Percentiles rank a stretch among this genome's conserved stretches.
Evolutionary conservation across 2,888 invertebrate genomes (phyloP).

Genomic region (Dolichomitus sp.): DNA sequence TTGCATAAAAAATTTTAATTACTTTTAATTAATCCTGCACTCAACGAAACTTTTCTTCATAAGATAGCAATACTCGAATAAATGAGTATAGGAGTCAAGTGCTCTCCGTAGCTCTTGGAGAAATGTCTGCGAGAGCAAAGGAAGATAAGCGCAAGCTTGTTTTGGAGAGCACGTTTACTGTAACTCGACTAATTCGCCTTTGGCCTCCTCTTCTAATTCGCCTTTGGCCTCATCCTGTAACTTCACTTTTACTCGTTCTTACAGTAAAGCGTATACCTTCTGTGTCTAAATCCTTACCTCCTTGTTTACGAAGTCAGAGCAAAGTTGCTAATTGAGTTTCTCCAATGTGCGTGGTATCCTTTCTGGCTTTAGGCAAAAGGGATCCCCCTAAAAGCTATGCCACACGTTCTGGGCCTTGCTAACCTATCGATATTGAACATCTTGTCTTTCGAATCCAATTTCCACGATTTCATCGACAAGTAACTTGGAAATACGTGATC

Average conservation of each 20-base stretch:
- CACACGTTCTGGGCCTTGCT: background rate
- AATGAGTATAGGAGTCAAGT: background rate
- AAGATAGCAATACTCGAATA: background rate
- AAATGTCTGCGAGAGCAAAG: slow-evolving; percentile 6
- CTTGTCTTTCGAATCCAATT: background rate
- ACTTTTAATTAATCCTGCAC: background rate
- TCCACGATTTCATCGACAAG: background rate
- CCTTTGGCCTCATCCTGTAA: background rate
- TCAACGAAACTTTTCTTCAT: slow-evolving; percentile 7
- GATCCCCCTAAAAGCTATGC: background rate
- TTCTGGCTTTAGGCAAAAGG: background rate
- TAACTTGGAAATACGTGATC: background rate
- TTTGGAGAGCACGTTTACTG: slow-evolving; percentile 8
- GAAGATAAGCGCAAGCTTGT: slow-evolving; percentile 1
- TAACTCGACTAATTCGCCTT: slow-evolving; percentile 32
- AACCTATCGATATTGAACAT: background rate
- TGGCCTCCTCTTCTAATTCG: background rate
- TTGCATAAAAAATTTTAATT: background rate
- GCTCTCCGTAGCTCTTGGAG: background rate
- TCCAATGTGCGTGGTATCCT: background rate
- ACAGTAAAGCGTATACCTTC: background rate
- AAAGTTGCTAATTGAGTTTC: slow-evolving; percentile 29
- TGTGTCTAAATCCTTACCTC: background rate
- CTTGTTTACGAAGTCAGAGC: slow-evolving; percentile 24
- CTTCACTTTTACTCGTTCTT: background rate